phyloP scores from a whole-genome alignment of 2,797 vertebrate genomes.

The Botia kubotai region DNA sequence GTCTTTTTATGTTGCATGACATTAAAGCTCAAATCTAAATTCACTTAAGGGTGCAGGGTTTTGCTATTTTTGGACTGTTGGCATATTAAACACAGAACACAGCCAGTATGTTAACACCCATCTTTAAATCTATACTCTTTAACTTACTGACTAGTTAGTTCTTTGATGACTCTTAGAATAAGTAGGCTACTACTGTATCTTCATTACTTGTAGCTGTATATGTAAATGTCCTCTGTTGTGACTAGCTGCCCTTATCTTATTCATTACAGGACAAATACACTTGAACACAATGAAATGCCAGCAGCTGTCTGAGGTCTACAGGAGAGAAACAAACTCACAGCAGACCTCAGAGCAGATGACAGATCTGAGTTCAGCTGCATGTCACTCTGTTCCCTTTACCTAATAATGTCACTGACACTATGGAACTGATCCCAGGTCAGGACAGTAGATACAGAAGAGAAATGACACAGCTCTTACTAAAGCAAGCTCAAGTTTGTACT shows the following conservation, averaged over 20 bases:
- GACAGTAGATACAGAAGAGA: background rate
- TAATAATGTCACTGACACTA: background rate
- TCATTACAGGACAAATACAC: background rate
- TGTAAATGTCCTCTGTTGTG: background rate
- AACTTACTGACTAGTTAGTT: no score
- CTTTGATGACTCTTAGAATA: no score
- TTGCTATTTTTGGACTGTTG: no score
- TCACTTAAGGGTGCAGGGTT: no score
- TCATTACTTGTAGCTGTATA: background rate
- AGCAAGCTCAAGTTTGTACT: no score
- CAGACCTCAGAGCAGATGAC: constrained; percentile 28
- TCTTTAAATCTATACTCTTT: no score
- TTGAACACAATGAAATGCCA: background rate
- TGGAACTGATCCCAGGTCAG: background rate
- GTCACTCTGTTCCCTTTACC: background rate
- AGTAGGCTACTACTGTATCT: no score
- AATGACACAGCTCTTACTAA: background rate
- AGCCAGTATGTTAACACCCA: no score
- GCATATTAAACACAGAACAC: no score
- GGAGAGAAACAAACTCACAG: background rate
- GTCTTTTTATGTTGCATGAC: no score
- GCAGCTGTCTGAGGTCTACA: background rate
- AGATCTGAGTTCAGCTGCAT: background rate
- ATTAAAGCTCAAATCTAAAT: no score
- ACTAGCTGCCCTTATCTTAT: no score